phyloP scores from a whole-genome alignment of 2,797 vertebrate species.

The Chromobotia macracanthus region DNA sequence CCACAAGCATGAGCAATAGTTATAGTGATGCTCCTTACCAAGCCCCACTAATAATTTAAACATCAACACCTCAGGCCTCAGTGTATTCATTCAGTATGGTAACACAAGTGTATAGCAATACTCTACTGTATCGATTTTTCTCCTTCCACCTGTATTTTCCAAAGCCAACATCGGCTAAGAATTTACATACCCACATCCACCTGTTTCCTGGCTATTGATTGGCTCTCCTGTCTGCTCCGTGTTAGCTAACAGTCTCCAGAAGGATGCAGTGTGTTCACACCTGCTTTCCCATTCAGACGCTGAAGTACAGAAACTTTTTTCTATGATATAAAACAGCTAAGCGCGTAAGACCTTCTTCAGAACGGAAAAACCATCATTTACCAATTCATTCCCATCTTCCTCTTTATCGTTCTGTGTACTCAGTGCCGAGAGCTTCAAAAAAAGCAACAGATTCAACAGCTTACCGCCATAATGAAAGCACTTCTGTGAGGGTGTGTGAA shows the following conservation, averaged over 20 bases:
- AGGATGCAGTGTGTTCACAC: conserved; percentile 24
- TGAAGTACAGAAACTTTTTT: neutral
- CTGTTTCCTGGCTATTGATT: conserved; percentile 71
- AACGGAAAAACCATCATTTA: conserved; percentile 8
- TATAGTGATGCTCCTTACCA: conserved; percentile 18
- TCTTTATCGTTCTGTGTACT: conserved; percentile 10
- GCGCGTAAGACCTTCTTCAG: conserved; percentile 7
- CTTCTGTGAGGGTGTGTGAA: conserved; percentile 7
- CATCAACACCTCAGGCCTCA: conserved; percentile 17
- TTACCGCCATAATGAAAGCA: conserved; percentile 15
- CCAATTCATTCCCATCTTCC: neutral
- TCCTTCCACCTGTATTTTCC: conserved; percentile 45
- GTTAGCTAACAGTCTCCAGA: conserved; percentile 34
- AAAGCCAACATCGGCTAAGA: conserved; percentile 64
- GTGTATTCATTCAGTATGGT: conserved; percentile 27
- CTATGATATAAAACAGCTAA: neutral
- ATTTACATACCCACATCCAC: conserved; percentile 70
- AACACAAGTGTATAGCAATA: conserved; percentile 48
- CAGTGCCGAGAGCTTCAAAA: conserved; percentile 15
- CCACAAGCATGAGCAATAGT: neutral
- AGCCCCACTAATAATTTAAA: conserved; percentile 41
- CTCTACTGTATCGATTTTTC: conserved; percentile 51
- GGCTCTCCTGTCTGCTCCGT: conserved; percentile 55
- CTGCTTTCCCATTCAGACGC: conserved; percentile 1
- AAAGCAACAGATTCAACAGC: conserved; percentile 5